Conservation (phyloP, 1,140 invertebrate genomes). For the Armadillidium nasatum region DNA sequence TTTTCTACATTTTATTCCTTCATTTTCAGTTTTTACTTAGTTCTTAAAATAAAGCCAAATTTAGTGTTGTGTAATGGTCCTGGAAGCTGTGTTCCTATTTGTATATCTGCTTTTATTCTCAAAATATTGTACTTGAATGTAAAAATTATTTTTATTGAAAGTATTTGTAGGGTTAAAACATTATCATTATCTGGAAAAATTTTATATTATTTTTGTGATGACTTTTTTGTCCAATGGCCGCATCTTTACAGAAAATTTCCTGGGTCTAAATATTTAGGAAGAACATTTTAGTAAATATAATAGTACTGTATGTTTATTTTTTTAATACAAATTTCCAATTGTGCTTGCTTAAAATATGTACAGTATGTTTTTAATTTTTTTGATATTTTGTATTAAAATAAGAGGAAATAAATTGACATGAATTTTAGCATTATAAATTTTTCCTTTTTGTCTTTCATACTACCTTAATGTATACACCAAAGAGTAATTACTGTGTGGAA, state of each 20-base stretch:
- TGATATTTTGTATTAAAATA: too few species aligned
- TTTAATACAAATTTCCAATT: too few species aligned
- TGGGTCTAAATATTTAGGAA: constrained; percentile 61
- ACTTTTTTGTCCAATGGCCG: constrained; percentile 89
- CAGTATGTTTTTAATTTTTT: too few species aligned
- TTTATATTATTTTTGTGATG: constrained; percentile 73
- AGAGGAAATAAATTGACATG: too few species aligned
- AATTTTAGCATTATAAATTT: too few species aligned
- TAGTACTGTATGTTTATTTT: too few species aligned
- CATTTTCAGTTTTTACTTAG: constrained; percentile 62
- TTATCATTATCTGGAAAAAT: constrained; percentile 85
- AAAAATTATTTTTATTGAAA: constrained; percentile 87
- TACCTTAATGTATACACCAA: too few species aligned
- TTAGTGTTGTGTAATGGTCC: constrained; percentile 89
- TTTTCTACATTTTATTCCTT: constrained; percentile 70
- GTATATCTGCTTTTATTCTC: constrained; percentile 61
- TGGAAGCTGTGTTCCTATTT: constrained; percentile 87
- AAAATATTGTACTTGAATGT: constrained; percentile 61
- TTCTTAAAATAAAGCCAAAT: constrained; percentile 66
- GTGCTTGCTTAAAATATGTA: too few species aligned
- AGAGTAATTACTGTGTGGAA: too few species aligned
- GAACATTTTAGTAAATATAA: too few species aligned
- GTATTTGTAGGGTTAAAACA: constrained; percentile 82
- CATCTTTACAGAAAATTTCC: constrained; percentile 58
- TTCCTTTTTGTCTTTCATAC: too few species aligned